A percentile compares a stretch with the other conserved stretches of the same genome.
Conservation (phyloP, 2,888 invertebrate species). For the Ferdinandea cuprea region DNA sequence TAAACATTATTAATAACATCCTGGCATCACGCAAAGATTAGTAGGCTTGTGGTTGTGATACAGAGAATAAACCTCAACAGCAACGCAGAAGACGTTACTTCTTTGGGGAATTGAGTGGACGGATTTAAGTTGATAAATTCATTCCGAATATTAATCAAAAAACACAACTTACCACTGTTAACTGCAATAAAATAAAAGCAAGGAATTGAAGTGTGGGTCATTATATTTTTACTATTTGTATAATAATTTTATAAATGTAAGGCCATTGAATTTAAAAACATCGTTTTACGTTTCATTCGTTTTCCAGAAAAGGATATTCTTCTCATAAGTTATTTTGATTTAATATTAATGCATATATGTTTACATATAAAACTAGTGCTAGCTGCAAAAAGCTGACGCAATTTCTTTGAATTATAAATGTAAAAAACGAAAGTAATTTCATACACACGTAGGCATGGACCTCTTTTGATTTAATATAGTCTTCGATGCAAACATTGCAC, state of each 20-base stretch:
- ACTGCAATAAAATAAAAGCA: conserved; percentile 13
- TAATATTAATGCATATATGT: conserved; percentile 15
- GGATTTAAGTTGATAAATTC: too few species aligned
- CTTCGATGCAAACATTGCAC: conserved; percentile 54
- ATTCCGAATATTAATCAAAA: too few species aligned
- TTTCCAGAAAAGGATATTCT: conserved; percentile 44
- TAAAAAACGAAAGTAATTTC: conserved; percentile 3
- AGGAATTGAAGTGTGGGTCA: conserved; percentile 35
- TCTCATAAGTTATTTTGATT: conserved; percentile 17
- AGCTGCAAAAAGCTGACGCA: conserved; percentile 45
- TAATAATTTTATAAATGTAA: conserved; percentile 69
- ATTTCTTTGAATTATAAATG: not conserved
- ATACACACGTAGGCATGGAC: conserved; percentile 7
- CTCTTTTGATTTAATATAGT: conserved; percentile 19
- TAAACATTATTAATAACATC: too few species aligned
- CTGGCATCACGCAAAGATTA: too few species aligned
- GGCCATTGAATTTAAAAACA: conserved; percentile 62
- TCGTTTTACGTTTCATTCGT: conserved; percentile 39
- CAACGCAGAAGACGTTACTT: too few species aligned
- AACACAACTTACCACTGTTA: too few species aligned
- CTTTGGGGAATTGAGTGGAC: too few species aligned
- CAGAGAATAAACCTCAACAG: too few species aligned
- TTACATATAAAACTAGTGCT: conserved; percentile 7
- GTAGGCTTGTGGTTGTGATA: too few species aligned
- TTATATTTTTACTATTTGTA: conserved; percentile 55